A percentile compares a stretch with the other conserved stretches of the same genome.
Conservation (phyloP, 1,140 invertebrate species). For the Eubasilissa regina region DNA sequence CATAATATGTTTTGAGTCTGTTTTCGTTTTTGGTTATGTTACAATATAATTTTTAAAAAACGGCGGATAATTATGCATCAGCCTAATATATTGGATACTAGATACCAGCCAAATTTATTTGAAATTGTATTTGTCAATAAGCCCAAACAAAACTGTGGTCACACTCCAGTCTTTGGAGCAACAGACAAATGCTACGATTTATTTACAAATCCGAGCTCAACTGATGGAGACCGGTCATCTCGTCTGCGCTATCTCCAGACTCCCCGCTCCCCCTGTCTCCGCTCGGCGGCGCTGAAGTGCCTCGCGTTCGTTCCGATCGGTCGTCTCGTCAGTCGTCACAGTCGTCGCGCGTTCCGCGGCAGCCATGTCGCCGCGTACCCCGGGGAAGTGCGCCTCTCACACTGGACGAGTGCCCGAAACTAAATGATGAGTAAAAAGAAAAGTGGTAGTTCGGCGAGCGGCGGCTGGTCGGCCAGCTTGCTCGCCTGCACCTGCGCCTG, state of each 20-base stretch:
- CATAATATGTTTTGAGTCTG: too few relatives aligned
- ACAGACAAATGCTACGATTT: too few relatives aligned
- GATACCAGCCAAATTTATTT: too few relatives aligned
- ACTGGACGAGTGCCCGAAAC: background rate
- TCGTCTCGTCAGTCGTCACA: conserved; percentile 7
- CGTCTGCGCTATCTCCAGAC: too few relatives aligned
- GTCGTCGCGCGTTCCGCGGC: background rate
- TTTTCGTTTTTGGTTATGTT: too few relatives aligned
- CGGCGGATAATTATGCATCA: too few relatives aligned
- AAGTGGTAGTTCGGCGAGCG: background rate
- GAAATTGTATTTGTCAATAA: too few relatives aligned
- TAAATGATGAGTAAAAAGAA: conserved; percentile 35
- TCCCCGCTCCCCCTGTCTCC: background rate
- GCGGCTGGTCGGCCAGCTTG: background rate
- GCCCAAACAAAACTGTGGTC: too few relatives aligned
- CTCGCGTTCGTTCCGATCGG: background rate
- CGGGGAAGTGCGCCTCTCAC: background rate
- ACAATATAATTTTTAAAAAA: too few relatives aligned
- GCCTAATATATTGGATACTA: too few relatives aligned
- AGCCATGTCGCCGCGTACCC: conserved; percentile 19
- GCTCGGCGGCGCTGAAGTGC: conserved; percentile 1
- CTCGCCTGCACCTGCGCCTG: conserved; percentile 22
- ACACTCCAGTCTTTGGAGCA: too few relatives aligned
- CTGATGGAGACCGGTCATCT: conserved; percentile 1
- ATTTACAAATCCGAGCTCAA: background rate